Conservation (phyloP, 1,140 invertebrate species). For the Mizuhopecten yessoensis region DNA sequence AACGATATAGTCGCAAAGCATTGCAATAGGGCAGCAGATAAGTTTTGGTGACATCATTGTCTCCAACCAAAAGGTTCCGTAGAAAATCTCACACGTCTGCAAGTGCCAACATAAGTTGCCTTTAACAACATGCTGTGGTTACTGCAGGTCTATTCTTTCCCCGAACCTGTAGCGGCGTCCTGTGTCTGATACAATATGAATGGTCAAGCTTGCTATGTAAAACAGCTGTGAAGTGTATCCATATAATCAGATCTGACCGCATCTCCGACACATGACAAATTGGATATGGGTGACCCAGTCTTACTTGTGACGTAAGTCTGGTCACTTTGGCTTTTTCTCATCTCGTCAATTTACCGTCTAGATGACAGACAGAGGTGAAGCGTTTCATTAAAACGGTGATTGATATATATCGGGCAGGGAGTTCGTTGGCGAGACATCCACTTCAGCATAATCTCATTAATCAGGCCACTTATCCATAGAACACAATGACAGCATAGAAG, state of each 20-base stretch:
- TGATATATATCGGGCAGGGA: background rate
- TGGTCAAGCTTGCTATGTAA: background rate
- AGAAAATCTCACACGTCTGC: no score
- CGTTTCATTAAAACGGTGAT: constrained; percentile 11
- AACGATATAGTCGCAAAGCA: no score
- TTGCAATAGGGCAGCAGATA: no score
- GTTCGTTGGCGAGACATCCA: background rate
- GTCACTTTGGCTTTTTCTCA: background rate
- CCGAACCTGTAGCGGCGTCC: no score
- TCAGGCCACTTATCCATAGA: background rate
- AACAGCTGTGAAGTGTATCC: no score
- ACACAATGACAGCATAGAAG: background rate
- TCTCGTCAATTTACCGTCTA: background rate
- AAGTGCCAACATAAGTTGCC: no score
- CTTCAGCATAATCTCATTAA: background rate
- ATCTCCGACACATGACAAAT: background rate
- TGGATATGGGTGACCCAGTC: background rate
- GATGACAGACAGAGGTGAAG: constrained; percentile 11
- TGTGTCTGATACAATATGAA: background rate
- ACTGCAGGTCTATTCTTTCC: no score
- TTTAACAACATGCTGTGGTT: no score
- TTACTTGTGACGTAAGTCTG: constrained; percentile 2
- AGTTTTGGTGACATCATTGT: no score
- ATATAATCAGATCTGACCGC: background rate
- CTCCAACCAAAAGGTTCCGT: no score